Evolutionary conservation across 2,113 vertebrate genomes (phyloP), one percentile per base, ranked within the genome.

Genomic region (Caloenas nicobarica): DNA sequence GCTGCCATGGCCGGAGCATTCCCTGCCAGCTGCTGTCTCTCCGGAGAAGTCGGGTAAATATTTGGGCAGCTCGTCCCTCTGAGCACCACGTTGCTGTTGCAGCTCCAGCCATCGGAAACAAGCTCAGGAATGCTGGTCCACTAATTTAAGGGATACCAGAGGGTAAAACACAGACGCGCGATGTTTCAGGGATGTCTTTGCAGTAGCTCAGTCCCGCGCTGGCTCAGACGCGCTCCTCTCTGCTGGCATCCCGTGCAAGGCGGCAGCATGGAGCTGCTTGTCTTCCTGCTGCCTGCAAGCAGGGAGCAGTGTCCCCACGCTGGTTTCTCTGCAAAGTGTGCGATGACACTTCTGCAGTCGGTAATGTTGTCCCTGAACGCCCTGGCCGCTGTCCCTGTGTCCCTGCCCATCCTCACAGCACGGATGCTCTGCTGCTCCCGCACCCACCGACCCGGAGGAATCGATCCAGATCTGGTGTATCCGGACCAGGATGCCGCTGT

Each of bases 271-370:
- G 56, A 51, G 80, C 84, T 24, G 48, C 44, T 56, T 76, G 87
- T 56, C 5, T 23, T 95, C 28, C 87, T 93, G 72, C 92, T 56
- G 89, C 29, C 81, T 51, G 94, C 92, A 95, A 72, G 94, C 81
- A 95, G 95, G 50, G 94, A 95, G 94, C 95, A 93, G 72, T 93
- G 77, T 94, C 77, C 87, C 50, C 95, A 95, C 86, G 6, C 83
- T 31, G 66, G 2, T 58, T 38, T 2, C 74, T 31, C 83, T 50
- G 86, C 71, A 33, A 77, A 46, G 0, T 1, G 15, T 26, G 46
- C 5, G 3, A 5, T 9, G 81, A 19, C 14, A 5, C 38, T 58
- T 62, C 60, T 56, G 74, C n/a, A 7, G 11, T 1, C 64, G 40
- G 54, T 34, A 77, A 26, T 0, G 1, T 56, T 64, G 74, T 81